These are phyloP conservation scores for Petrocephalus sullivani DNA, from an alignment of 2,797 vertebrate genomes.

Conservation along the genomic window DNA sequence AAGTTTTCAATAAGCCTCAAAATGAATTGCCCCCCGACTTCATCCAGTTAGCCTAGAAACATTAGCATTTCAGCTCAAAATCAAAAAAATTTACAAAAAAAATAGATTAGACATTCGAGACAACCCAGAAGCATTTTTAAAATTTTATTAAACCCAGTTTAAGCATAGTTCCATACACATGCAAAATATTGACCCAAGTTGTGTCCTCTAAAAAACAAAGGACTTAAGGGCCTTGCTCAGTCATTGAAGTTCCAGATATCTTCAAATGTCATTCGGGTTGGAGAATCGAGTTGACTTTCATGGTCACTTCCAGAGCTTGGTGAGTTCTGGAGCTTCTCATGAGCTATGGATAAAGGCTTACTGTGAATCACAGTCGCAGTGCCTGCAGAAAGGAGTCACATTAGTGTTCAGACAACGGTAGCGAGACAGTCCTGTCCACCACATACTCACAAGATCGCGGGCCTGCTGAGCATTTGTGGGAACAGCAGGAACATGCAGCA, in stretches of 20 bases:
- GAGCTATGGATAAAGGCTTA: background rate
- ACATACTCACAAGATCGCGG: conserved; percentile 28
- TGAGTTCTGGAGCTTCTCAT: background rate
- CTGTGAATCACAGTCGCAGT: background rate
- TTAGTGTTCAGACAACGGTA: background rate
- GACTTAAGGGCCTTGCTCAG: background rate
- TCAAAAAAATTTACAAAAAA: too few relatives aligned
- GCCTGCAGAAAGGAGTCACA: background rate
- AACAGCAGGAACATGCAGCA: conserved; percentile 54
- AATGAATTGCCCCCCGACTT: background rate
- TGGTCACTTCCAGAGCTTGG: background rate
- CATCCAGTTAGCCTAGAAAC: background rate
- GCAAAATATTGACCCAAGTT: too few relatives aligned
- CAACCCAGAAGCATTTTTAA: background rate
- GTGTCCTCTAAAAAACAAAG: too few relatives aligned
- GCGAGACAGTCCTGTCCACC: background rate
- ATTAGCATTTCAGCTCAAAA: too few relatives aligned
- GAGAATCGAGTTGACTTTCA: background rate
- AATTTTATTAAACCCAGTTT: background rate
- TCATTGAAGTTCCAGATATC: background rate
- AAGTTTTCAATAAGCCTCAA: background rate
- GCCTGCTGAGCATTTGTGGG: conserved; percentile 29
- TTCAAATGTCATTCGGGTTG: background rate
- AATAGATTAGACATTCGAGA: background rate
- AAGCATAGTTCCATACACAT: background rate